Conservation (phyloP, 2,888 invertebrate species). For the Formica aserva region DNA sequence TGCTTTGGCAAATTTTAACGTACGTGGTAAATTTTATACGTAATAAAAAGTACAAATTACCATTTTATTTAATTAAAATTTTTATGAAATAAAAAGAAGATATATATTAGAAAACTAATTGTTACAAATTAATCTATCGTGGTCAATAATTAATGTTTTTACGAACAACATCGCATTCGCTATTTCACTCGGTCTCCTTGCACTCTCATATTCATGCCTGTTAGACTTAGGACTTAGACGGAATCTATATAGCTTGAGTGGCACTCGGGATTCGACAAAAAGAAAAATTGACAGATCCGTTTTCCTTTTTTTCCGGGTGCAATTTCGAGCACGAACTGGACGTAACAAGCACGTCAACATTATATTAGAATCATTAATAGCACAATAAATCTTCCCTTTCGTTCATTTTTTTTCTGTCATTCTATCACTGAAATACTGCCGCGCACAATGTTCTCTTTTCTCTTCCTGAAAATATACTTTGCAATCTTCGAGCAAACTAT, state of each 20-base stretch:
- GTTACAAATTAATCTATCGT: background rate
- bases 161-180: slow-evolving; percentile 64
- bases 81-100: background rate
- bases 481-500: slow-evolving; percentile 9
- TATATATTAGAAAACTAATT: background rate
- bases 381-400: slow-evolving; percentile 54
- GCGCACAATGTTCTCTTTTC: slow-evolving; percentile 23
- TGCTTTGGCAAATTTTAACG: background rate
- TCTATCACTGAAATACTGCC: slow-evolving; percentile 43
- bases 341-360: slow-evolving; percentile 54
- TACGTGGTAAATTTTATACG: background rate
- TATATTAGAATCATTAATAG: slow-evolving; percentile 16
- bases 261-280: slow-evolving; percentile 63
- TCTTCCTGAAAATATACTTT: slow-evolving; percentile 4
- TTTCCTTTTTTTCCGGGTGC: slow-evolving; percentile 27
- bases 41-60: background rate
- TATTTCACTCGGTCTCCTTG: slow-evolving; percentile 51
- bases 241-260: slow-evolving; percentile 76
- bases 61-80: slow-evolving; percentile 7
- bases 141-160: slow-evolving; percentile 18
- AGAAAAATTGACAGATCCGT: slow-evolving; percentile 50
- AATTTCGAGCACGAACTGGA: slow-evolving; percentile 37
- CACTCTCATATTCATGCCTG: slow-evolving; percentile 76
- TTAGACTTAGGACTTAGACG: slow-evolving; percentile 79
- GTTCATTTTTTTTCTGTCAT: slow-evolving; percentile 63